A percentile compares a stretch with the other conserved stretches of the same genome.
These are phyloP conservation scores for Amphibalanus amphitrite DNA, from an alignment of 1,140 invertebrate species.

Conservation along the genomic window DNA sequence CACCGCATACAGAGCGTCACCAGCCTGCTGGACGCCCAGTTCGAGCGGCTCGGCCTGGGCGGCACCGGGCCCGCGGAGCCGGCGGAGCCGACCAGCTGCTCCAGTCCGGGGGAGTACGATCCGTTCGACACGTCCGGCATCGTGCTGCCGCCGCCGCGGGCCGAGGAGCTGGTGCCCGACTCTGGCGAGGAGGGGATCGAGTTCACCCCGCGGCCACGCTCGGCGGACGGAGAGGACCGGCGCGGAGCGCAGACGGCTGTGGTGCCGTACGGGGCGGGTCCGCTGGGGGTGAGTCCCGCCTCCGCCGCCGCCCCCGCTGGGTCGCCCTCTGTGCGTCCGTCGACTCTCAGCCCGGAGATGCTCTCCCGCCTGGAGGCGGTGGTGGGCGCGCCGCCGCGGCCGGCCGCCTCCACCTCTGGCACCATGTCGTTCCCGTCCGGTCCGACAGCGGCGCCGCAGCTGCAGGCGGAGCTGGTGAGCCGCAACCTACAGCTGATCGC, in stretches of 20 bases:
- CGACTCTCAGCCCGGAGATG: neutral
- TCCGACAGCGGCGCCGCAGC: neutral
- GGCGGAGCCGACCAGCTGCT: neutral
- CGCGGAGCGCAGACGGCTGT: no score
- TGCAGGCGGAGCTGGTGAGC: conserved; percentile 5
- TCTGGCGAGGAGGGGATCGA: no score
- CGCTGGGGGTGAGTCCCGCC: no score
- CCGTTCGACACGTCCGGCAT: neutral
- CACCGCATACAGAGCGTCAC: neutral
- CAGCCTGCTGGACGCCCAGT: neutral
- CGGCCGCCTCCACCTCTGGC: no score
- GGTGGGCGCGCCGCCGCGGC: neutral
- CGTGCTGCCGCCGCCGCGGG: neutral
- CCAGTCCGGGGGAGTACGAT: neutral
- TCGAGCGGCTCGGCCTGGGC: neutral
- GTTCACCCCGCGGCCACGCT: no score
- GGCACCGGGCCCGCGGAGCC: no score
- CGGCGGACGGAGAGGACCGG: no score
- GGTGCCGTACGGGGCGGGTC: no score
- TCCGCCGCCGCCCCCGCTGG: no score
- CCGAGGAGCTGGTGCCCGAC: neutral
- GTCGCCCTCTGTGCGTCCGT: neutral
- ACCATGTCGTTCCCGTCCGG: no score
- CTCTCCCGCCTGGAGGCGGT: neutral
- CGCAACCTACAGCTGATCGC: conserved; percentile 21